These are phyloP conservation scores for Allobates femoralis DNA, from an alignment of 2,797 vertebrate species.

Conservation along the genomic window DNA sequence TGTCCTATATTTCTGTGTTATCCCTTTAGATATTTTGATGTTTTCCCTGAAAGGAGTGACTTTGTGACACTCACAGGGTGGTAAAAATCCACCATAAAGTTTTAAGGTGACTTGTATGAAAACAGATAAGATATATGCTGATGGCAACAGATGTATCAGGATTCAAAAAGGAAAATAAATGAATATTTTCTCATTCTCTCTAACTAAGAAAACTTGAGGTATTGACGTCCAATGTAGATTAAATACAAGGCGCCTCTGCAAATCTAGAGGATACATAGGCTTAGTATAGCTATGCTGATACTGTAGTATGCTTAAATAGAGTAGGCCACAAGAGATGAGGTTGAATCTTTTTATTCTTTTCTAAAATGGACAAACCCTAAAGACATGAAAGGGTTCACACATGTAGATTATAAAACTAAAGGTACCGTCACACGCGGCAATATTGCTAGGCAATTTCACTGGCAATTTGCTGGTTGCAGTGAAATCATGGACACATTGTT, in stretches of 20 bases:
- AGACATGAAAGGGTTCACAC: too few species aligned
- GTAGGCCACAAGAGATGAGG: too few species aligned
- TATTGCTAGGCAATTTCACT: too few species aligned
- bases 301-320: too few species aligned
- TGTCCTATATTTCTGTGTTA: conserved; percentile 35
- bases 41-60: background rate
- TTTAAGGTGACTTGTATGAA: conserved; percentile 38
- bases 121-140: conserved; percentile 39
- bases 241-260: background rate
- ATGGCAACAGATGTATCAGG: conserved; percentile 23
- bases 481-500: too few species aligned
- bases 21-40: conserved; percentile 35
- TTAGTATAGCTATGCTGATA: background rate
- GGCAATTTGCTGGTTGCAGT: too few species aligned
- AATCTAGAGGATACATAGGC: background rate
- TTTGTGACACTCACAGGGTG: background rate
- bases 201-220: conserved; percentile 44
- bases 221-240: conserved; percentile 47
- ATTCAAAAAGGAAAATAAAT: conserved; percentile 9
- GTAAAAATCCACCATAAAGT: background rate
- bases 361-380: too few species aligned
- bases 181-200: conserved; percentile 24
- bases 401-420: too few species aligned
- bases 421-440: too few species aligned
- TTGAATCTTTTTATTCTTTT: too few species aligned